Conservation (phyloP, 2,888 invertebrate species). For the Dasypogon diadema region DNA sequence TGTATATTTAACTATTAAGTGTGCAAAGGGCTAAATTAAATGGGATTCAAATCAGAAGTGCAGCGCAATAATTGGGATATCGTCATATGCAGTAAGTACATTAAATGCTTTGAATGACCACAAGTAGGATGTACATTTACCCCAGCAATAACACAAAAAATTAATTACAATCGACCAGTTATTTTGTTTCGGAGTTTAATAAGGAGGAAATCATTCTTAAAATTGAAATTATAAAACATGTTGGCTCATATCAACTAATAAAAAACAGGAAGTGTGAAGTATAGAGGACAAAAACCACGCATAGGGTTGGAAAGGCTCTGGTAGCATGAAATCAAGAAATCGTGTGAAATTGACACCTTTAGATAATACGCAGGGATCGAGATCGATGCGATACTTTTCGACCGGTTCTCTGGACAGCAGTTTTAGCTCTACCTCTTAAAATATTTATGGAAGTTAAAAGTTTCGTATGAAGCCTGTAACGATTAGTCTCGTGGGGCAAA, state of each 20-base stretch:
- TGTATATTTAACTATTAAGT: too few species aligned
- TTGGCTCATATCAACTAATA: slow-evolving; percentile 17
- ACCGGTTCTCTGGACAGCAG: not conserved
- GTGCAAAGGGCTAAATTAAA: too few species aligned
- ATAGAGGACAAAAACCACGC: not conserved
- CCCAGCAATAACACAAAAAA: too few species aligned
- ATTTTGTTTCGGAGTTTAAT: too few species aligned
- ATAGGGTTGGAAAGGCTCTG: not conserved
- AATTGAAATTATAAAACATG: slow-evolving; percentile 53
- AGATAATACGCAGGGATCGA: slow-evolving; percentile 29
- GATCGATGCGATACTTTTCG: slow-evolving; percentile 15
- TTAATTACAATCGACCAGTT: too few species aligned
- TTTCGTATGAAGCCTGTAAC: slow-evolving; percentile 17
- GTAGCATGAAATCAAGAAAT: slow-evolving; percentile 54
- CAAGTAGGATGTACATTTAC: too few species aligned
- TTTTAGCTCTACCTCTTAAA: slow-evolving; percentile 15
- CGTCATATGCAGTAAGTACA: too few species aligned
- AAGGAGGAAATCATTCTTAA: slow-evolving; percentile 53
- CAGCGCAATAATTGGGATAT: too few species aligned
- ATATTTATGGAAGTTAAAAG: slow-evolving; percentile 24
- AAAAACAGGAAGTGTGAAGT: slow-evolving; percentile 53
- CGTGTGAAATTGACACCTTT: slow-evolving; percentile 56
- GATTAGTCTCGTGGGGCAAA: slow-evolving; percentile 40
- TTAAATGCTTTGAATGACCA: too few species aligned
- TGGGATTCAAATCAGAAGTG: too few species aligned